These are phyloP conservation scores for Lasioglossum lativentre DNA, from an alignment of 2,888 invertebrate genomes.

Conservation along the genomic window DNA sequence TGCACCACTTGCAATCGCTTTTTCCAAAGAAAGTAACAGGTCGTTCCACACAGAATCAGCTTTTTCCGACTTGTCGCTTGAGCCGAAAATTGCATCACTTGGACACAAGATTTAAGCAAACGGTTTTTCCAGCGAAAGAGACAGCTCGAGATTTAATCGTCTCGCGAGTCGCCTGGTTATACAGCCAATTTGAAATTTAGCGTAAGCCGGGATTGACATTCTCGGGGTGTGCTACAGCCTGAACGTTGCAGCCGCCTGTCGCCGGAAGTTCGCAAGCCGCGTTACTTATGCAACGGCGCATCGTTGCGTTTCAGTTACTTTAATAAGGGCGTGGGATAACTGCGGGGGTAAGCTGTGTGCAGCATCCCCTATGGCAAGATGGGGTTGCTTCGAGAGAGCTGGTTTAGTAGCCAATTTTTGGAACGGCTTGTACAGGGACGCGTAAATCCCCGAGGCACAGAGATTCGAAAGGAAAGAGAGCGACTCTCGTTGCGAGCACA, in stretches of 20 bases:
- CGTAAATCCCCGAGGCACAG: not conserved
- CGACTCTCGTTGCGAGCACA: not conserved
- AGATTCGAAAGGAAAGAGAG: constrained; percentile 1
- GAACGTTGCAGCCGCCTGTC: not conserved
- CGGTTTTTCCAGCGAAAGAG: not conserved
- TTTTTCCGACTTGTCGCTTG: not conserved
- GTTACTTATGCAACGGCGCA: not conserved
- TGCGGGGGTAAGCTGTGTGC: not conserved
- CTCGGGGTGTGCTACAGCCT: not conserved
- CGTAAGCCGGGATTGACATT: constrained; percentile 1
- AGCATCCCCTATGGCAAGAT: not conserved
- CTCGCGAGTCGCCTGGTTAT: not conserved
- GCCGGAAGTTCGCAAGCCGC: not conserved
- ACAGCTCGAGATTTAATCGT: not conserved
- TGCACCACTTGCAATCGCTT: not conserved
- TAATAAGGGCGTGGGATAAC: not conserved
- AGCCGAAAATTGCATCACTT: not conserved
- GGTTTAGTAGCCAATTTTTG: constrained; percentile 2
- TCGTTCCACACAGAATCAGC: too few species aligned
- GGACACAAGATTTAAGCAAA: not conserved
- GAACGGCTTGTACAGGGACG: constrained; percentile 5
- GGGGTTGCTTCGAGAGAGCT: not conserved
- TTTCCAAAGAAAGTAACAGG: too few species aligned
- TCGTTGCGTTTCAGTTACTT: constrained; percentile 3
- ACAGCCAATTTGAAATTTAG: not conserved